Conservation (phyloP, 2,888 invertebrate genomes). For the Schizotus pectinicornis region DNA sequence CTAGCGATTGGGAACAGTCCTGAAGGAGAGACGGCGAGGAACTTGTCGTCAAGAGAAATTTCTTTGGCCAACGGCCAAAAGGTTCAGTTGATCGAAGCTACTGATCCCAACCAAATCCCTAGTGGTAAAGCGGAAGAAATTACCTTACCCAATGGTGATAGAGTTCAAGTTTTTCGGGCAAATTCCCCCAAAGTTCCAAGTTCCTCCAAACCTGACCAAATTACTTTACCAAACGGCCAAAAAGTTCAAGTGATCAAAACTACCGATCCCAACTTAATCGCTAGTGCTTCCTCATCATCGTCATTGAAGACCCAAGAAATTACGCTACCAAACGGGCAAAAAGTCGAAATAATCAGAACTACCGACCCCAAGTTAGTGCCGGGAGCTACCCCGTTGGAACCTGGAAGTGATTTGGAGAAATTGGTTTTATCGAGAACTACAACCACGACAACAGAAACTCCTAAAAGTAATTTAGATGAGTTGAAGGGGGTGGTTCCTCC, state of each 20-base stretch:
- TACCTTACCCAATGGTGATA: slow-evolving; percentile 73
- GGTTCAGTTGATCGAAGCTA: slow-evolving; percentile 67
- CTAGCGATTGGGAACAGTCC: slow-evolving; percentile 74
- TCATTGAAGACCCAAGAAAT: slow-evolving; percentile 47
- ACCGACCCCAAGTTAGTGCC: slow-evolving; percentile 69
- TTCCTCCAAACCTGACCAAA: slow-evolving; percentile 50
- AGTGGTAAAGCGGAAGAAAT: slow-evolving; percentile 55
- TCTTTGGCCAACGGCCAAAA: slow-evolving; percentile 77
- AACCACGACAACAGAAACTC: slow-evolving; percentile 64
- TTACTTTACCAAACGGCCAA: slow-evolving; percentile 69
- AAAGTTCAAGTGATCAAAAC: slow-evolving; percentile 71
- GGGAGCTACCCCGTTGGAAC: slow-evolving; percentile 61
- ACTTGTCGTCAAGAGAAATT: slow-evolving; percentile 76
- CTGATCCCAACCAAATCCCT: slow-evolving; percentile 41
- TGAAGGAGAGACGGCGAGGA: slow-evolving; percentile 68
- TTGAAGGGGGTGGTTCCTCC: slow-evolving; percentile 79
- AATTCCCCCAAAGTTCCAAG: slow-evolving; percentile 59
- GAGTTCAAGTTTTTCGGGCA: slow-evolving; percentile 73
- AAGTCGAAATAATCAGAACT: slow-evolving; percentile 62
- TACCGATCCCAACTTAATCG: slow-evolving; percentile 53
- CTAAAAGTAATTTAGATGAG: slow-evolving; percentile 74
- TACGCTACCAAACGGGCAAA: slow-evolving; percentile 53
- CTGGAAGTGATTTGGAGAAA: slow-evolving; percentile 52
- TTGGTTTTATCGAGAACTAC: slow-evolving; percentile 53
- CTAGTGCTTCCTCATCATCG: slow-evolving; percentile 37